Base-by-base conservation (phyloP, 2,113 vertebrate genomes). In the Lamprotornis superbus region DNA sequence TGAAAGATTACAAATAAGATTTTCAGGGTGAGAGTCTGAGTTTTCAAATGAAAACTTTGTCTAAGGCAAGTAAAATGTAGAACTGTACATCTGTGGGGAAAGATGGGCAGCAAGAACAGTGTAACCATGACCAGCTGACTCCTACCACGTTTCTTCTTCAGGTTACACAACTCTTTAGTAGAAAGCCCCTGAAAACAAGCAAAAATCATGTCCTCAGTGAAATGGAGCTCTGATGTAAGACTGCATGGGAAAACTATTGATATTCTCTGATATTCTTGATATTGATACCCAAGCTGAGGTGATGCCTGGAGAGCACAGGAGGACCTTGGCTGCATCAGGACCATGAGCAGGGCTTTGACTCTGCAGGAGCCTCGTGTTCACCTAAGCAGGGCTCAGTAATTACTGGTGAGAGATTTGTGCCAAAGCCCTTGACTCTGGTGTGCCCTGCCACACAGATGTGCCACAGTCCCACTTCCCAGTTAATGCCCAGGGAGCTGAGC, bases 401-500 rank as follows among this genome's bases (percentile, higher is more conserved):
- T 55, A 44, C 37, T 46, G 57, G 12, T 25, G 39, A 71, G 23
- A 55, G 14, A 8, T 14, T 37, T 1, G 2, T 7, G 31, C 31
- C 37, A 18, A 24, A 23, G 3, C 0, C 0, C 47, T 25, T 11
- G 57, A 9, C 47, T 71, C 33, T 60, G n/a, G 2, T 5, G 23
- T 37, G 22, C 44, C 53, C 40, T 78, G 23, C 17, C 80, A 49
- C 30, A 68, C 2, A 15, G 25, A 3, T n/a, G 40, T 63, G 60
- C 39, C 71, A 39, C 12, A 33, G 17, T 6, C 31, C 37, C 22
- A 14, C 9, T 63, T 39, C 56, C 50, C 69, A 13, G 39, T 3
- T 35, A 27, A 22, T 2, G 20, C 37, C 20, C 14, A 25, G 18
- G 0, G 31, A 17, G 8, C 44, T 47, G 11, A 33, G 27, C 52